Base-by-base conservation (phyloP, 2,113 vertebrate genomes). In the Cyrtonyx montezumae region DNA sequence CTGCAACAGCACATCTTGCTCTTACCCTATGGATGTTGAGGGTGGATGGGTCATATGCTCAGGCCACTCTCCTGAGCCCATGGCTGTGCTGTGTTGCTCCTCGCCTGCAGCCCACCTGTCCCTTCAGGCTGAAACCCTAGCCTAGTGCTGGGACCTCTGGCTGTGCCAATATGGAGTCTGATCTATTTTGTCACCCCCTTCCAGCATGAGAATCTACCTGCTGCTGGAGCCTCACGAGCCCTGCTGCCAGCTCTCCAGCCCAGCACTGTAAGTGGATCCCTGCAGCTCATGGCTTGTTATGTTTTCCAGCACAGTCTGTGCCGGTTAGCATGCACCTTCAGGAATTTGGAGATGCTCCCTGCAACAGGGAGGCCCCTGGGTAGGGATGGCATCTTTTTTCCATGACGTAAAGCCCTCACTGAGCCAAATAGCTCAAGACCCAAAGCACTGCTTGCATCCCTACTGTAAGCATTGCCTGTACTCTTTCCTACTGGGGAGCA, bases 331-430 rank as follows among this genome's bases (percentile, higher is more conserved):
- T 86, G 69, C 12, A 84, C 90, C 87, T 94, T 84, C 94, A 95
- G 90, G 96, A 95, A 96, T 95, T 46, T 90, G 70, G 92, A 94
- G 93, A 90, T 94, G 89, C 69, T 95, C 65, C 89, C 89, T 94
- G 85, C 90, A 96, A 51, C 46, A 82, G 93, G 96, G 93, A 96
- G 92, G 95, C 32, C 96, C 95, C 86, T 93, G 94, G 66, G 87
- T 89, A 32, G 79, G 87, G 62, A 8, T 49, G 83, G 61, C 85
- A 76, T 66, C 90, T 90, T 75, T 62, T 87, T 65, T 67, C 71
- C 67, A 25, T 94, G 84, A 93, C 51, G 32, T 92, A 58, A 56
- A 93, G 4, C 43, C 55, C 28, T 55, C 0, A 10, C 37, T 0
- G 7, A 74, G 84, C 71, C 84, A 94, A 93, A 89, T 28, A 73